Base-by-base conservation (phyloP, 2,797 vertebrate species). In the Intellagama lesueurii region DNA sequence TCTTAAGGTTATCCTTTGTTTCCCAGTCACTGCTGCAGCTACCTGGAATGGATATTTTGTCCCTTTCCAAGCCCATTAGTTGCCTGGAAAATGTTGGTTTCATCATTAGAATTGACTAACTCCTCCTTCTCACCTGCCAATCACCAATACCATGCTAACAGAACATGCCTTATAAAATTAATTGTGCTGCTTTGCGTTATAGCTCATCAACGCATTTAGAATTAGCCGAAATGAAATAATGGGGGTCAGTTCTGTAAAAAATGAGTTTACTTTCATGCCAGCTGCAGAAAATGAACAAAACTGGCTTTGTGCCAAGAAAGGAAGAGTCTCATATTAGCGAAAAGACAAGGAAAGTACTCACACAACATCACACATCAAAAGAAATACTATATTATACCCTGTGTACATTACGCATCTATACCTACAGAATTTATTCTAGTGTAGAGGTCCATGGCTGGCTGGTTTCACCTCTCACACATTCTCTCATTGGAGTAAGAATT, bases 251-350 rank as follows among this genome's bases (percentile, higher is more conserved):
- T 97, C 93, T 95, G 95, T 94, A 96, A 96, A 90, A 96, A 96
- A 96, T 95, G 96, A 96, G 95, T 97, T 97, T 96, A 96, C 95
- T 94, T 95, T 96, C 94, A 95, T 96, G 95, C 95, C 95, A 97
- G 95, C 95, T 97, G 96, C 95, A 95, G 95, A 96, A 96, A 96
- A 96, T 95, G 95, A 95, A 79, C 91, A 95, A 90, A 93, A 89
- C 81, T 97, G 96, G 95, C 96, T 94, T 91, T 49, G 35, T 94
- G 96, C 96, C 96, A 96, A 90, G 95, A 93, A 93, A 92, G 94
- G 86, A 89, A 79, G 94, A 93, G 72, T 17, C 90, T 95, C 89
- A 82, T 64, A 90, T 90, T 87, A 87, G 85, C 85, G 87, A 90
- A 56, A 86, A 90, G 80, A 87, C 85, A 90, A 70, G 85, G 52